Base-by-base conservation (phyloP, 2,113 vertebrate genomes). In the Megaleporinus macrocephalus region DNA sequence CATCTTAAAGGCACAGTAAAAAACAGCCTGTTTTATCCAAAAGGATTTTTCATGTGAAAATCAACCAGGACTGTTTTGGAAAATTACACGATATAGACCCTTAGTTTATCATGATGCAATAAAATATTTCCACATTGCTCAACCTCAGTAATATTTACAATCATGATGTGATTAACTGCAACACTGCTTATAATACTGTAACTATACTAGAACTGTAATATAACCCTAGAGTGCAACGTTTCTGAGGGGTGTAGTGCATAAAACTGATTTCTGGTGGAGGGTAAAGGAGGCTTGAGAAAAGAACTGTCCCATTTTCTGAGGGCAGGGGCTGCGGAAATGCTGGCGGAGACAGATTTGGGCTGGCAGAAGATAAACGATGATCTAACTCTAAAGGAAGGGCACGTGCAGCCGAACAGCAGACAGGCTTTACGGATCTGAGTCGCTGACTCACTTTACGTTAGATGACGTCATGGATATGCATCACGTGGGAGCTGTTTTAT, bases 291-390 rank as follows among this genome's bases (percentile, higher is more conserved):
- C 44, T 53, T 55, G 30, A 74, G 47, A 81, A 75, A 41, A 55
- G 26, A 75, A 83, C 77, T 86, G 91, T 89, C 88, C 84, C 87
- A 62, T 89, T 92, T 92, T 61, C 70, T 59, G 30, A 86, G 81
- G 81, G 78, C 73, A 79, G 85, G 74, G 65, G 87, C 79, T 57
- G 51, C 15, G 33, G 41, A 81, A 79, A 27, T 65, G 47, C 29
- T 86, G 86, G 77, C 84, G 81, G 75, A 88, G 88, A 91, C 90
- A 70, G 89, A 89, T 92, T 86, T 88, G 78, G 91, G 90, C 86
- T 91, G 86, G 87, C 76, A 78, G 36, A 77, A 88, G 89, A 91
- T 85, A 90, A 81, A 92, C 88, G 90, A 89, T 85, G 81, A 75
- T 66, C 55, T 6, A 77, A 82, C 55, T 79, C 63, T 70, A 80